phyloP scores from a whole-genome alignment of 2,888 invertebrate species.

The Brenthis hecate region DNA sequence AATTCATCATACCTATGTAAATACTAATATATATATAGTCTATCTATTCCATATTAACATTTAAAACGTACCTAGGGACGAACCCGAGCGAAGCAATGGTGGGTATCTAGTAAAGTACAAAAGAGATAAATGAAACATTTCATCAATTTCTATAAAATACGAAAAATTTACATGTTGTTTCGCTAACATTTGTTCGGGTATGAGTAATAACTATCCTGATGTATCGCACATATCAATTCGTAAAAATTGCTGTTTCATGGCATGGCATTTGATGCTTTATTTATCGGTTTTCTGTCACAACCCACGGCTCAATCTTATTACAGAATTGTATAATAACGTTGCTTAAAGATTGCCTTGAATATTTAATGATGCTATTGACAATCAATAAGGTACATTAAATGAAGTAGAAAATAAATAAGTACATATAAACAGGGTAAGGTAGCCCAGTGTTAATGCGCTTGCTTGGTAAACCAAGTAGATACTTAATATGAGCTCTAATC shows the following conservation, averaged over 20 bases:
- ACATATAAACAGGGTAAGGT: too few relatives aligned
- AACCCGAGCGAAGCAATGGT: too few relatives aligned
- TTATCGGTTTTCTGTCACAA: slow-evolving; percentile 4
- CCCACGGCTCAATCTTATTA: not conserved
- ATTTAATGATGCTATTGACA: not conserved
- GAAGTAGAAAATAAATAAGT: not conserved
- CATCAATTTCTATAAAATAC: not conserved
- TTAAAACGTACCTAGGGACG: too few relatives aligned
- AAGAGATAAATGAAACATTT: not conserved
- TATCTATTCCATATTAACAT: too few relatives aligned
- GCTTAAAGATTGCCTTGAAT: slow-evolving; percentile 1
- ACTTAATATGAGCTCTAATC: too few relatives aligned
- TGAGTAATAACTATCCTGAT: slow-evolving; percentile 10
- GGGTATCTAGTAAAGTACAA: not conserved
- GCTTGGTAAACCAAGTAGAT: too few relatives aligned
- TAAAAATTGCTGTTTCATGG: slow-evolving; percentile 25
- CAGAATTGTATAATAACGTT: not conserved
- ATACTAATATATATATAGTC: too few relatives aligned
- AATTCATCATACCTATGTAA: too few relatives aligned
- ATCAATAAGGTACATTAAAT: not conserved
- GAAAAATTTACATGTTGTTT: not conserved
- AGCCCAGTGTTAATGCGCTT: too few relatives aligned
- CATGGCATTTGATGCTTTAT: slow-evolving; percentile 20
- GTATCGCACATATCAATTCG: slow-evolving; percentile 1
- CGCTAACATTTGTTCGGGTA: slow-evolving; percentile 3